A percentile compares a stretch with the other conserved stretches of the same genome.
Evolutionary conservation across 2,888 invertebrate genomes (phyloP).

Genomic region (Nudaria mundana): DNA sequence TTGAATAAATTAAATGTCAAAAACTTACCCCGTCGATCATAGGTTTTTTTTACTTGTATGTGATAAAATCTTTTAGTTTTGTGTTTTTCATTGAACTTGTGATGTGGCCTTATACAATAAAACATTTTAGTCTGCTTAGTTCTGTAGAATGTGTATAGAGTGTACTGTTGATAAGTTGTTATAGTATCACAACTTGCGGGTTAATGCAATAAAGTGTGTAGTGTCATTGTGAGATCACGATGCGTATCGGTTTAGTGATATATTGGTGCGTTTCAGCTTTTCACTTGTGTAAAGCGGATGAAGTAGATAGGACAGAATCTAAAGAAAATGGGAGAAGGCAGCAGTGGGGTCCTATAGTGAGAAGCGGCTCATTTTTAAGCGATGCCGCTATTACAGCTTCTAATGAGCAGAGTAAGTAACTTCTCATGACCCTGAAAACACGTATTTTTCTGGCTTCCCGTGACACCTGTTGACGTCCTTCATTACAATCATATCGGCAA

Average conservation of each 20-base stretch:
- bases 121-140: constrained; percentile 42
- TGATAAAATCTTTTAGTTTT: constrained; percentile 59
- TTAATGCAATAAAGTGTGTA: constrained; percentile 63
- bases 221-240: constrained; percentile 74
- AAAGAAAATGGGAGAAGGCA: constrained; percentile 64
- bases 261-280: constrained; percentile 78
- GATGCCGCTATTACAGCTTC: constrained; percentile 57
- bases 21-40: constrained; percentile 55
- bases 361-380: constrained; percentile 61
- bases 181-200: constrained; percentile 54
- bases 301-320: constrained; percentile 71
- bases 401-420: constrained; percentile 75
- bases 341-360: constrained; percentile 66
- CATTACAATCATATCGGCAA: constrained; percentile 34
- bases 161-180: constrained; percentile 52
- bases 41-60: constrained; percentile 48
- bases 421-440: constrained; percentile 45
- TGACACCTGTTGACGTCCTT: constrained; percentile 69
- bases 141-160: constrained; percentile 72
- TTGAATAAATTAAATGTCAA: constrained; percentile 37
- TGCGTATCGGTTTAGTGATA: constrained; percentile 76
- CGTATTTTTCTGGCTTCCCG: constrained; percentile 42
- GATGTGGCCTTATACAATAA: constrained; percentile 65
- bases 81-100: constrained; percentile 58
- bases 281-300: constrained; percentile 73